These are phyloP conservation scores for Apoda limacodes DNA, from an alignment of 2,888 invertebrate species.

Conservation along the genomic window DNA sequence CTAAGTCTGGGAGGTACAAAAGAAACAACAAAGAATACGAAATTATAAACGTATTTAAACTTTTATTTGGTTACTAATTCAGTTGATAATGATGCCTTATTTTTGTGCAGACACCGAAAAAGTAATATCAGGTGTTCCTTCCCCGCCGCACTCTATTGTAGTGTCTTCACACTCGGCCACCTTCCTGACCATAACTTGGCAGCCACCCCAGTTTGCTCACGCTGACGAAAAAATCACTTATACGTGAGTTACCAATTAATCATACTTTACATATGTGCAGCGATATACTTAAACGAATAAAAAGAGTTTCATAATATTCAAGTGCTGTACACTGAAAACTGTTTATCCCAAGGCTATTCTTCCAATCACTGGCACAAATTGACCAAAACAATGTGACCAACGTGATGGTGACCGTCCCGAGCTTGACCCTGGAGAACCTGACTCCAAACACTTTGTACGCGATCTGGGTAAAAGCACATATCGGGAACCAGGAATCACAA, in stretches of 20 bases:
- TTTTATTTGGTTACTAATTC: too few relatives aligned
- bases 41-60: too few relatives aligned
- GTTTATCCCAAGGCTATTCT: constrained; percentile 68
- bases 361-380: constrained; percentile 70
- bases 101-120: too few relatives aligned
- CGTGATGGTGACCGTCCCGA: constrained; percentile 76
- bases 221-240: constrained; percentile 83
- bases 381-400: constrained; percentile 71
- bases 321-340: too few relatives aligned
- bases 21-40: too few relatives aligned
- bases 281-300: too few relatives aligned
- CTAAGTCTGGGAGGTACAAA: too few relatives aligned
- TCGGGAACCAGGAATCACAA: constrained; percentile 75
- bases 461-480: constrained; percentile 79
- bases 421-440: constrained; percentile 77
- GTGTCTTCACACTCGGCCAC: constrained; percentile 85
- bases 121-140: constrained; percentile 76
- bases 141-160: constrained; percentile 83
- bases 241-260: constrained; percentile 72
- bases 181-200: constrained; percentile 86
- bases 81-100: too few relatives aligned
- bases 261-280: too few relatives aligned
- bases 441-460: constrained; percentile 87
- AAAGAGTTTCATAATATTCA: too few relatives aligned
- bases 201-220: constrained; percentile 85